Base-by-base conservation (phyloP, 2,797 vertebrate species). In the Pagetopsis macropterus region DNA sequence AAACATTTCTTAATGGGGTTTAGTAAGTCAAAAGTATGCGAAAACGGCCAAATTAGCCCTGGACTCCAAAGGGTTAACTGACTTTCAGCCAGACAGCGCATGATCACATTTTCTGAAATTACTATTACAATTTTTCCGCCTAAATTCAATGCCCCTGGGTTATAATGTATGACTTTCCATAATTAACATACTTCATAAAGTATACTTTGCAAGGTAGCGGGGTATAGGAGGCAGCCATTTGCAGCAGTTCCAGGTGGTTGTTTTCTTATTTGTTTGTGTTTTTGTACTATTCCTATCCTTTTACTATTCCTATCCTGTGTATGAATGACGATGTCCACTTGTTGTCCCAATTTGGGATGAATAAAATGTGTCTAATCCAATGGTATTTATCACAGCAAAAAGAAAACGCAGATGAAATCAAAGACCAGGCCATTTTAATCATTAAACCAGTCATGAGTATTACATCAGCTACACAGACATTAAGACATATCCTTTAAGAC, bases 391-490 rank as follows among this genome's bases (percentile, higher is more conserved):
- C 15, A 40, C 7, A 33, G 11, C 33, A 69, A 17, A 37, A 60
- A 50, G 41, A 48, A 55, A 64, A 44, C 43, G 62, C 52, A 60
- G 31, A 11, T 19, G 10, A 65, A 71, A 68, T 86, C 51, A 77
- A 88, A 89, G 76, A 86, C 70, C 66, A 58, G 65, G 81, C 49
- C 76, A 79, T 81, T 90, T 92, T 92, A 90, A 84, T 90, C 11
- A 81, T 85, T 78, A 66, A 72, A 85, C 78, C 77, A 84, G 68
- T 82, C 76, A 82, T 69, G 51, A 67, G 60, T 82, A 75, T 87
- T 81, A 91, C 87, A 88, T 75, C 75, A 84, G 70, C 72, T 79
- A 82, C 59, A 88, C 81, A 92, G 82, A 93, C 84, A 92, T 82
- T 76, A 77, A 84, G 81, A 93, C 84, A 84, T 84, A 79, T 70